phyloP scores from a whole-genome alignment of 1,140 invertebrate genomes.

The Fopius arisanus region DNA sequence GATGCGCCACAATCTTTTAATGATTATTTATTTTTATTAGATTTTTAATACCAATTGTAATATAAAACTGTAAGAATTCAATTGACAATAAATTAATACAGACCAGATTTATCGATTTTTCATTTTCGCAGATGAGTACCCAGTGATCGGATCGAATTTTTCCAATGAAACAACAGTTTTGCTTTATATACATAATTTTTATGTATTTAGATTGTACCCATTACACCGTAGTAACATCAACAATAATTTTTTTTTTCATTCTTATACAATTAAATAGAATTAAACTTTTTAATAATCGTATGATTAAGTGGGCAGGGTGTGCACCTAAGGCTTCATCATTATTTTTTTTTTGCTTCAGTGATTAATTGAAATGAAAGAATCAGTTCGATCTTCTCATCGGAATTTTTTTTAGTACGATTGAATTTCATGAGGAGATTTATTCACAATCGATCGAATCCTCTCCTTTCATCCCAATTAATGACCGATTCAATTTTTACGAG shows the following conservation, averaged over 20 bases:
- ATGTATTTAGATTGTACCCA: slow-evolving; percentile 60
- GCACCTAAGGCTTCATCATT: slow-evolving; percentile 25
- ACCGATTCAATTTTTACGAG: slow-evolving; percentile 10
- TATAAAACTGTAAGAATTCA: not conserved
- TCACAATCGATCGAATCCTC: not conserved
- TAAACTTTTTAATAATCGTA: slow-evolving; percentile 38
- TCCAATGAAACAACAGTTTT: not conserved
- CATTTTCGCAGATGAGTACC: not conserved
- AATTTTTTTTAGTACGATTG: not conserved
- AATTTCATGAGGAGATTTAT: not conserved
- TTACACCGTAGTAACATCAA: slow-evolving; percentile 60
- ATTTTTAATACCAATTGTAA: slow-evolving; percentile 5
- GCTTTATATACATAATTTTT: slow-evolving; percentile 53
- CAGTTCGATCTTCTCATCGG: not conserved
- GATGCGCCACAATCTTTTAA: not conserved
- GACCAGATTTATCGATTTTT: not conserved
- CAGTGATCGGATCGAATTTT: no score
- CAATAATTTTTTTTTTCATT: slow-evolving; percentile 46
- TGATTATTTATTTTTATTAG: slow-evolving; percentile 6
- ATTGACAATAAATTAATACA: not conserved
- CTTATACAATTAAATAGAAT: slow-evolving; percentile 52
- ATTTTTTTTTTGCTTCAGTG: not conserved
- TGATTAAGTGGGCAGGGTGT: slow-evolving; percentile 49
- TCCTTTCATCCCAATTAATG: not conserved
- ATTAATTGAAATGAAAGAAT: not conserved